Base-by-base conservation (phyloP, 2,888 invertebrate genomes). In the Tupiocoris notatus region DNA sequence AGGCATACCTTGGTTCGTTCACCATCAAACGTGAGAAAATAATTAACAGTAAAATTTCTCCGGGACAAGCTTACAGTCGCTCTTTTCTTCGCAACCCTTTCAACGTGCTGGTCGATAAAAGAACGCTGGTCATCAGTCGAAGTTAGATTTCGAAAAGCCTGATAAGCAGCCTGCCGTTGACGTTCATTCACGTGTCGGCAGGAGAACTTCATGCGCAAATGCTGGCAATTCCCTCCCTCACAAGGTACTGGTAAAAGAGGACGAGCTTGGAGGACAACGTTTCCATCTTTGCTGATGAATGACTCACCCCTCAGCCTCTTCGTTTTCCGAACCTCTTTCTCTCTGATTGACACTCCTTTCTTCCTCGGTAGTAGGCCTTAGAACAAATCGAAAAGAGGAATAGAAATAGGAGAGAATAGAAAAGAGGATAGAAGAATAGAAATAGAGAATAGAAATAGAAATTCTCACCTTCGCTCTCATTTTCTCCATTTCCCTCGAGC, bases 121-220 rank as follows among this genome's bases (percentile, higher is more conserved):
- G 54, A 16, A 17, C 66, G 66, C 54, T 66, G 66, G 66, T 66
- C 66, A 21, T 66, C 66, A 66, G 66, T 66, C 12, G 66, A 66
- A 20, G 54, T 25, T 6, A 66, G 66, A 54, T 23, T 39, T 39
- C 66, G 66, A 39, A 66, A 66, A 20, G 66, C 22, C 12, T 56
- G 9, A 20, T 66, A 66, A 66, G 54, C 54, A 21, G 18, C 16
- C 56, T 66, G 66, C 54, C 66, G 25, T 66, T 66, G 54, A 39
- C 23, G 39, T 39, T 66, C 66, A 9, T 39, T 54, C 54, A 66
- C 1, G 64, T n/a, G n/a, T n/a, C n/a, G n/a, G n/a, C n/a, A n/a
- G n/a, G n/a, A n/a, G n/a, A n/a, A n/a, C n/a, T n/a, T n/a, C n/a
- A n/a, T n/a, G n/a, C n/a, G n/a, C n/a, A n/a, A n/a, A n/a, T n/a